phyloP scores from a whole-genome alignment of 2,888 invertebrate genomes.

The Aspidiotus rigidus region DNA sequence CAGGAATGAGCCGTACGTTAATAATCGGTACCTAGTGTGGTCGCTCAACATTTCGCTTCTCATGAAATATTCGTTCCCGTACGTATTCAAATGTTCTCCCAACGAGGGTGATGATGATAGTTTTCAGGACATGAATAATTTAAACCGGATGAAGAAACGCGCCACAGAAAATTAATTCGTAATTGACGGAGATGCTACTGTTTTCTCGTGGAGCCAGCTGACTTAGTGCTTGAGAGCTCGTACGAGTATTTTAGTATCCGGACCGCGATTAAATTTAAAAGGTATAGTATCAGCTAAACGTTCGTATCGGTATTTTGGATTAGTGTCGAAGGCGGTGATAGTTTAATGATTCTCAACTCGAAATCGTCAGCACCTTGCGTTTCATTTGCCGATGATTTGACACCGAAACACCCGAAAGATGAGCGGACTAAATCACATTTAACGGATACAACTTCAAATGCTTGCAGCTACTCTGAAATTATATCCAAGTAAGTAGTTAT shows the following conservation, averaged over 20 bases:
- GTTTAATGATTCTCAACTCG: conserved; percentile 18
- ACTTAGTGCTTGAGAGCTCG: not conserved
- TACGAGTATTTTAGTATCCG: conserved; percentile 1
- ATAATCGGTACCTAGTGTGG: not conserved
- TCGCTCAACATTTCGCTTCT: not conserved
- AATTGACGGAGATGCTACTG: conserved; percentile 14
- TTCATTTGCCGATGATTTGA: conserved; percentile 21
- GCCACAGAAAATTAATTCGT: conserved; percentile 30
- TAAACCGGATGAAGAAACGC: conserved; percentile 30
- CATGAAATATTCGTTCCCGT: not conserved
- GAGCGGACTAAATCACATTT: conserved; percentile 13
- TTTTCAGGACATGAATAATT: conserved; percentile 29
- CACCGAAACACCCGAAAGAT: not conserved
- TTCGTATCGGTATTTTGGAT: not conserved
- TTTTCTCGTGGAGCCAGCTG: too few species aligned
- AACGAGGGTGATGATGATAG: conserved; percentile 20
- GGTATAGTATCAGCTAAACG: not conserved
- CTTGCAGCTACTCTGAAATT: conserved; percentile 25
- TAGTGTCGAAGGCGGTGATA: not conserved
- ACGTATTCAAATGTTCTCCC: conserved; percentile 28
- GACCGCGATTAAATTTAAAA: not conserved
- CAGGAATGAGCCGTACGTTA: too few species aligned
- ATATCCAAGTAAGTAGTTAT: conserved; percentile 16
- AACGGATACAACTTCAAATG: conserved; percentile 23
- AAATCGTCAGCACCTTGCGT: conserved; percentile 17